Conservation (phyloP, 1,140 invertebrate genomes). For the Gyrodactylus salaris region DNA sequence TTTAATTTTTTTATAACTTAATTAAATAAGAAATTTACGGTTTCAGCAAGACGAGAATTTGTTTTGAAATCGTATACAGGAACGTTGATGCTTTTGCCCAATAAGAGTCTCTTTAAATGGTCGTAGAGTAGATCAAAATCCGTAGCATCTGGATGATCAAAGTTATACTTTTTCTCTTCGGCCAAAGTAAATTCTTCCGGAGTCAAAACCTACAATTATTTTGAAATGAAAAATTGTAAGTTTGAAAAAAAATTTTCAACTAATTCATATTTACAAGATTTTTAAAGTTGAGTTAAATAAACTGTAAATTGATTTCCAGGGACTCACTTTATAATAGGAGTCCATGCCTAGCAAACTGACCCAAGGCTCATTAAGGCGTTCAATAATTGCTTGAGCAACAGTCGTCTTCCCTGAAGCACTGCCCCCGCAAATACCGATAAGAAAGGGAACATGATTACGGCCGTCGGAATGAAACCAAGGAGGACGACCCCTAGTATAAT, state of each 20-base stretch:
- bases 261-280: too few species aligned
- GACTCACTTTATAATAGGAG: constrained; percentile 97
- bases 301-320: too few species aligned
- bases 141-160: constrained; percentile 95
- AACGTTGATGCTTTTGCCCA: constrained; percentile 81
- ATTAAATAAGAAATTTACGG: constrained; percentile 27
- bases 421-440: constrained; percentile 89
- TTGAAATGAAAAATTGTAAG: too few species aligned
- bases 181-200: constrained; percentile 61
- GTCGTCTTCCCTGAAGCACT: constrained; percentile 95
- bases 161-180: constrained; percentile 67
- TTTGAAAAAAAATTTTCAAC: too few species aligned
- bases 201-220: constrained; percentile 65
- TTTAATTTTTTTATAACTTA: too few species aligned
- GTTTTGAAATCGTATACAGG: constrained; percentile 40
- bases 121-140: constrained; percentile 61
- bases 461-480: constrained; percentile 78
- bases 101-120: constrained; percentile 52
- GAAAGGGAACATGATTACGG: constrained; percentile 56
- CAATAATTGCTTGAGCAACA: constrained; percentile 81
- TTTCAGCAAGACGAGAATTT: constrained; percentile 49
- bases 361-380: constrained; percentile 80
- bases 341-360: constrained; percentile 92
- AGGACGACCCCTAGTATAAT: constrained; percentile 75
- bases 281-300: too few species aligned